Base-by-base conservation (phyloP, 35 echinoderm and acorn worm genomes). In the Chiridota heheva region DNA sequence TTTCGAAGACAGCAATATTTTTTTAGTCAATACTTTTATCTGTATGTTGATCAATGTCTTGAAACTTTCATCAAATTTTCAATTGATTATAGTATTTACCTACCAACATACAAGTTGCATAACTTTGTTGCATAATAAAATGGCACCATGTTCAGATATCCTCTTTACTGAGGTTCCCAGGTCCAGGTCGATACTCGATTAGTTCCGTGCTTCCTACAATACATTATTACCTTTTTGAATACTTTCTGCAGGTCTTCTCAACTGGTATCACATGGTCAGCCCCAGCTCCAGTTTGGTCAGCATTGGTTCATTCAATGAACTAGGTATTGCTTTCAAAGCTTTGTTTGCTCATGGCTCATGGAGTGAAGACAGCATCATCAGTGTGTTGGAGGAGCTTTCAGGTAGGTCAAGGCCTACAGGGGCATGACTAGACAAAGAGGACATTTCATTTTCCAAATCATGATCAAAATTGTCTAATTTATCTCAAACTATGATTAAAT, bases 351-450 rank as follows among this genome's bases (percentile, higher is more conserved):
- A 98, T 72, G 44, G 40, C 26, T 77, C 82, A 6, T 89, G 95
- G 89, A 86, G 42, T 48, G 80, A 91, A 67, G 88, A 90, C 60
- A 84, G 84, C 85, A 77, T 97, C n/a, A 88, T 87, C 84, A 97
- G 93, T 81, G 85, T 97, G 2, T 66, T 97, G 13, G 84, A 97
- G 81, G 93, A 97, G 80, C 64, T 97, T 6, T 91, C 88, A 60
- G 84, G 93, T 97, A 88, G 73, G 44, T 6, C 40, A 53, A 53
- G 22, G 48, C 48, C 22, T 22, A 53, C 48, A 10, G 48, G 10
- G 22, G 10, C 10, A 53, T 53, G 48, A 53, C 48, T 22, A 53
- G 48, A 13, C 22, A 22, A 10, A 10, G 10, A 10, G 22, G 48
- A 53, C 10, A 13, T 22, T 13, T 22, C 22, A 22, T 53, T 13